Evolutionary conservation across 2,797 vertebrate genomes (phyloP).

Genomic region (Phylloscopus collybita): DNA sequence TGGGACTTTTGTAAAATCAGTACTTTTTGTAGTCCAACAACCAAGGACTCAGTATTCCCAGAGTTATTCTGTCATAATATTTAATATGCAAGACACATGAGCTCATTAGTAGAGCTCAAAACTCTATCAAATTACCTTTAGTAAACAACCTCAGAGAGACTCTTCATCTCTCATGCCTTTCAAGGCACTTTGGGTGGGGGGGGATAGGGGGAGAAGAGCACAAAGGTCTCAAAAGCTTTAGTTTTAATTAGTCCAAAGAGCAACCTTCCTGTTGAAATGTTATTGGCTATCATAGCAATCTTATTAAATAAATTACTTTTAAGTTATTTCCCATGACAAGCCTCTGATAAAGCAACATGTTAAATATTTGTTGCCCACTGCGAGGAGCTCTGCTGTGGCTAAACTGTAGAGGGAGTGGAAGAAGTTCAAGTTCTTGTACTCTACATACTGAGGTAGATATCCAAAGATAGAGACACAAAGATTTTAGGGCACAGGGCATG

Average conservation of each 20-base stretch:
- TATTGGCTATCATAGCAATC: conserved; percentile 45
- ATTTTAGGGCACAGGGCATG: background rate
- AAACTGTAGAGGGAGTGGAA: background rate
- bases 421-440: background rate
- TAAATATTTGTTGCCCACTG: background rate
- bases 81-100: conserved; percentile 35
- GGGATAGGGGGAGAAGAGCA: background rate
- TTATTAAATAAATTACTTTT: conserved; percentile 54
- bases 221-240: conserved; percentile 50
- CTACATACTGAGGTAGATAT: background rate
- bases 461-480: background rate
- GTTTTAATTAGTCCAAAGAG: conserved; percentile 64
- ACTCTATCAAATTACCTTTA: conserved; percentile 59
- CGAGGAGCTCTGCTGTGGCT: background rate
- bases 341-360: conserved; percentile 21
- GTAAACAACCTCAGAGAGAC: conserved; percentile 50
- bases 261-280: conserved; percentile 28
- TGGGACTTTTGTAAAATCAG: background rate
- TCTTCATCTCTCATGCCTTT: background rate
- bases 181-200: background rate
- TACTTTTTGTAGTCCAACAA: background rate
- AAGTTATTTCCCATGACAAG: conserved; percentile 55
- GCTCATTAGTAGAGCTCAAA: conserved; percentile 55
- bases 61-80: background rate
- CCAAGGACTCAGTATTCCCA: background rate